These are phyloP conservation scores for Carcharodon carcharias DNA, from an alignment of 2,797 vertebrate species.

Conservation along the genomic window DNA sequence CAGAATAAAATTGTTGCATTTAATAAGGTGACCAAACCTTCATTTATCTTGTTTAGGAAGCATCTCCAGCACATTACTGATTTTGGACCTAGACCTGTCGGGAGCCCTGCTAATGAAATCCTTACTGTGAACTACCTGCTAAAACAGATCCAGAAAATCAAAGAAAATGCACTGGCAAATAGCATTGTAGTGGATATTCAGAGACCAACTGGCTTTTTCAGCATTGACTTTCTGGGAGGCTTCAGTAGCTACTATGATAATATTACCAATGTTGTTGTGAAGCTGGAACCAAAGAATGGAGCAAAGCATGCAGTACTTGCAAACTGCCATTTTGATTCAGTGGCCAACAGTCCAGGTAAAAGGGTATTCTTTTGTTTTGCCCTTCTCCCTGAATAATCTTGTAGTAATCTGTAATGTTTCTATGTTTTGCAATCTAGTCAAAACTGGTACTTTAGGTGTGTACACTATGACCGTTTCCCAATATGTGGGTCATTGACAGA, in stretches of 20 bases:
- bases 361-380: background rate
- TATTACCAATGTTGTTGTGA: constrained; percentile 83
- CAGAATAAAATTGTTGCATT: background rate
- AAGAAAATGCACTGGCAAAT: constrained; percentile 60
- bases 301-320: constrained; percentile 81
- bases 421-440: background rate
- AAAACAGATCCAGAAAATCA: constrained; percentile 72
- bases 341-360: constrained; percentile 85
- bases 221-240: constrained; percentile 88
- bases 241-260: constrained; percentile 95
- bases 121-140: constrained; percentile 80
- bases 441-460: background rate
- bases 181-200: constrained; percentile 75
- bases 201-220: constrained; percentile 85
- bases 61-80: constrained; percentile 85
- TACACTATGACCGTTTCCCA: background rate
- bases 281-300: constrained; percentile 74
- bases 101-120: constrained; percentile 87
- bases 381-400: background rate
- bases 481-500: too few species aligned
- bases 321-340: constrained; percentile 96
- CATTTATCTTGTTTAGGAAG: constrained; percentile 56
- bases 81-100: constrained; percentile 80
- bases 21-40: background rate
- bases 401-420: background rate